phyloP scores from a whole-genome alignment of 2,797 vertebrate species.

The Chelon labrosus region DNA sequence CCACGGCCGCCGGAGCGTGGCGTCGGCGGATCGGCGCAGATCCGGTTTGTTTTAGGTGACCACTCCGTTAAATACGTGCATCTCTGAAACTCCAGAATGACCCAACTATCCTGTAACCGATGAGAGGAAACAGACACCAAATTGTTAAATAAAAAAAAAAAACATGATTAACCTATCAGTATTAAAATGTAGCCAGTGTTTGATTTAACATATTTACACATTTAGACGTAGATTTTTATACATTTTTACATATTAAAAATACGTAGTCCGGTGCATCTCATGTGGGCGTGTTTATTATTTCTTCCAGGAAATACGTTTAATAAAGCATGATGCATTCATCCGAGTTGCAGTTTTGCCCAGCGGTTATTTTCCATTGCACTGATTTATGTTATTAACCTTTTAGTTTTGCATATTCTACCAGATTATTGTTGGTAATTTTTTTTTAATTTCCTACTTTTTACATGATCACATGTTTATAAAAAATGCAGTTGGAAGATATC shows the following conservation, averaged over 20 bases:
- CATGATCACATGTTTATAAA: not conserved
- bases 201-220: not conserved
- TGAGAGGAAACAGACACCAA: not conserved
- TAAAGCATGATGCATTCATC: not conserved
- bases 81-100: not conserved
- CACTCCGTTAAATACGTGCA: not conserved
- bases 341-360: not conserved
- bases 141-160: not conserved
- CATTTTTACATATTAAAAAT: not conserved
- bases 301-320: not conserved
- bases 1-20: not conserved
- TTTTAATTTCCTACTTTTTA: not conserved
- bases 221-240: not conserved
- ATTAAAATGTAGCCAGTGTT: slow-evolving; percentile 5
- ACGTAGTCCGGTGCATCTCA: not conserved
- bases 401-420: not conserved
- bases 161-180: slow-evolving; percentile 11
- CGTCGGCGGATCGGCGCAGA: not conserved
- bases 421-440: not conserved
- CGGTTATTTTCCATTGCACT: not conserved
- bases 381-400: not conserved
- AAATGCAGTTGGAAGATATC: not conserved
- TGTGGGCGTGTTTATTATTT: too few relatives aligned
- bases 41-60: not conserved
- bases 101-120: not conserved